Base-by-base conservation (phyloP, 2,797 vertebrate genomes). In the Peromyscus melanophrys region DNA sequence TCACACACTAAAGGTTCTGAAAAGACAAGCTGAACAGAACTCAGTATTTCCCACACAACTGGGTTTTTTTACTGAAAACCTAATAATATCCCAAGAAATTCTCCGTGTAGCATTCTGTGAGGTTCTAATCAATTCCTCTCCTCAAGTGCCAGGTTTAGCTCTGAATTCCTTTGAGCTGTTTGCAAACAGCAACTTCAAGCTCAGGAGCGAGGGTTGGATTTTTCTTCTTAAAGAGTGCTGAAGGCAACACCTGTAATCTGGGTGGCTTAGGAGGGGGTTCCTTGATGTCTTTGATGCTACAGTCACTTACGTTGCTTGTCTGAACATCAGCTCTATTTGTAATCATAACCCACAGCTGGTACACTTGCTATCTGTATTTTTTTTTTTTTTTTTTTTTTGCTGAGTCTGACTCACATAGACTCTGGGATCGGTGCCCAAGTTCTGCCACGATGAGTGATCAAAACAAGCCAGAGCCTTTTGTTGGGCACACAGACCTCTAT, bases 141-240 rank as follows among this genome's bases (percentile, higher is more conserved):
- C 21, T 83, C 78, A 71, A 89, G 27, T n/a, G 40, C 4, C 6
- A 55, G 13, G 43, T 40, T 92, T 63, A 57, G 12, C 43, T 65
- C 34, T 81, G n/a, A 94, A 80, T 84, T 81, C 88, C 40, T 94
- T 63, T 31, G 34, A 34, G 61, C 34, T 95, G 4, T 84, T 97
- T 81, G 19, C 40, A 52, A 89, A 61, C 29, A 13, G 21, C n/a
- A 86, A 95, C 73, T 67, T 87, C 9, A 94, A 49, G 13, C 80
- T 84, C 69, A 55, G 63, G 11, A n/a, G n/a, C 29, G 46, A 95
- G 87, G 80, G 78, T 19, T n/a, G 16, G 46, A 7, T 34, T 49
- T 85, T 85, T n/a, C 63, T n/a, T 37, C 37, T 17, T 52, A 6
- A 67, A 67, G 63, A 69, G 63, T 1, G 0, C 11, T 49, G 19